Conservation (phyloP, 2,888 invertebrate species). For the Drosophila setosimentum region DNA sequence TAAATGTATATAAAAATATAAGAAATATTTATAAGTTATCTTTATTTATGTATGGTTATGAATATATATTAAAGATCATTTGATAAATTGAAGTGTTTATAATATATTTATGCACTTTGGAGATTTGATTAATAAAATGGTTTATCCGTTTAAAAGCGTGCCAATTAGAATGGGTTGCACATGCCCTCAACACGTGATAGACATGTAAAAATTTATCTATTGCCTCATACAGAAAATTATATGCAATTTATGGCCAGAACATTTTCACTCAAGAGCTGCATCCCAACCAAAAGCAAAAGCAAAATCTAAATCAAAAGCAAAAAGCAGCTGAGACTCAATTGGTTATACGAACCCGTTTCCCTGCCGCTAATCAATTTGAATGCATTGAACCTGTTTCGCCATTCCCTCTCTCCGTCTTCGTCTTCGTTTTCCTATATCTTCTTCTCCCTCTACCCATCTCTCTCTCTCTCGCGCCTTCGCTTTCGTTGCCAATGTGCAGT, state of each 20-base stretch:
- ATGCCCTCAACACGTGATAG: conserved; percentile 52
- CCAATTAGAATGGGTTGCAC: conserved; percentile 25
- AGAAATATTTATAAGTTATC: neutral
- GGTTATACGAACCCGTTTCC: conserved; percentile 32
- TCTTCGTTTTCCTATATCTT: neutral
- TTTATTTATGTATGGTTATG: neutral
- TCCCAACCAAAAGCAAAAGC: neutral
- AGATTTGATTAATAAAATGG: neutral
- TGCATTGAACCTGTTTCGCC: conserved; percentile 73
- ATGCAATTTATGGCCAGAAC: conserved; percentile 63
- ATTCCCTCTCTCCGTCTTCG: neutral
- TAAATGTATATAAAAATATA: neutral
- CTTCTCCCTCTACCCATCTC: neutral
- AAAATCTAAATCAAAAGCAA: neutral
- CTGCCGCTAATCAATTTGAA: conserved; percentile 57
- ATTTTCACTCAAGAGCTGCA: conserved; percentile 15
- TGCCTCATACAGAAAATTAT: conserved; percentile 43
- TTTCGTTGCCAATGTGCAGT: conserved; percentile 40
- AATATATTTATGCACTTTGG: neutral
- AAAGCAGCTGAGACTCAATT: neutral
- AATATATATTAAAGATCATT: neutral
- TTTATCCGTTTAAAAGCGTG: neutral
- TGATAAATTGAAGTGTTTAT: neutral
- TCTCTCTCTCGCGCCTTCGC: conserved; percentile 1
- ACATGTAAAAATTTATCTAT: conserved; percentile 20